A percentile compares a stretch with the other conserved stretches of the same genome.
phyloP scores from a whole-genome alignment of 2,113 vertebrate species.

The Clarias magur region DNA sequence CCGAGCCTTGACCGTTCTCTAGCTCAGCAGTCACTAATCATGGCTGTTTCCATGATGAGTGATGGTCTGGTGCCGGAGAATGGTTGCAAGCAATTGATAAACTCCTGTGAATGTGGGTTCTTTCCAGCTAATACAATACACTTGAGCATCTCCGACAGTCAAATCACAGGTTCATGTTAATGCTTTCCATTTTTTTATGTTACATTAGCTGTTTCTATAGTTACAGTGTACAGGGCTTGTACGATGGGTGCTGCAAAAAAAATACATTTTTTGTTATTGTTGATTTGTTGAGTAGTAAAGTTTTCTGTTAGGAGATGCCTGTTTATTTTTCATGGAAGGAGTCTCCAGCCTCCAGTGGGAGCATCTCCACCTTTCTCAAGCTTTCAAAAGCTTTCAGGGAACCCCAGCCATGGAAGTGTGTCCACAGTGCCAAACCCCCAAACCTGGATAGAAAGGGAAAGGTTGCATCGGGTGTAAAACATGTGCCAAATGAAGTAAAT shows the following conservation, averaged over 20 bases:
- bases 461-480: no score
- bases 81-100: not conserved
- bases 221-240: not conserved
- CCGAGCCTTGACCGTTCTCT: not conserved
- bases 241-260: not conserved
- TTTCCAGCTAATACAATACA: not conserved
- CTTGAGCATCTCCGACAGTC: not conserved
- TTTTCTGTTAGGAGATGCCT: not conserved
- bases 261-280: not conserved
- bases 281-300: not conserved
- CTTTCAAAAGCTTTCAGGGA: no score
- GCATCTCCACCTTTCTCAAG: no score
- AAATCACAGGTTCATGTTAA: not conserved
- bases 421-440: no score
- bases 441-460: no score
- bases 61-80: not conserved
- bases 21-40: not conserved
- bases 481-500: no score
- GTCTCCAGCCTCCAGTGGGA: not conserved
- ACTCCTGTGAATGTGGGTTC: not conserved
- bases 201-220: not conserved
- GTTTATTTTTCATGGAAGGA: not conserved
- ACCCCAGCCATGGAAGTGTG: no score
- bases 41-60: not conserved
- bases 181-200: not conserved